Percentiles rank a stretch among this genome's conserved stretches.
Evolutionary conservation across 2,888 invertebrate genomes (phyloP).

Genomic region (Euspilapteryx auroguttella): DNA sequence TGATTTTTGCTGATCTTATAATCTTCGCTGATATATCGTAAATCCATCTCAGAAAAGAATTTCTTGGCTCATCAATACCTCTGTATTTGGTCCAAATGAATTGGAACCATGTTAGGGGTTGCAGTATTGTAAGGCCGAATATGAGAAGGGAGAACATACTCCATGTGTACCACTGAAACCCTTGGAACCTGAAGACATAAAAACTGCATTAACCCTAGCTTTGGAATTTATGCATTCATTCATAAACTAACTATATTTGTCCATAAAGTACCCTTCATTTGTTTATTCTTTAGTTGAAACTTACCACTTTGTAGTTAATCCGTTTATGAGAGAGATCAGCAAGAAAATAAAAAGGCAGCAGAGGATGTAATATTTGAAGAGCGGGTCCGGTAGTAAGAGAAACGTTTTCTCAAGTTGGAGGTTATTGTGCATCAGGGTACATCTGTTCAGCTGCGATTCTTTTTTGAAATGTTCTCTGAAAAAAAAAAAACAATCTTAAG

Average conservation of each 20-base stretch:
- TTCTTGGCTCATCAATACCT: conserved; percentile 58
- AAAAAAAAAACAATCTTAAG: too few species aligned
- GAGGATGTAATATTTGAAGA: conserved; percentile 75
- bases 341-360: conserved; percentile 35
- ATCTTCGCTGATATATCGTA: conserved; percentile 65
- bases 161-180: conserved; percentile 25
- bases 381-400: conserved; percentile 74
- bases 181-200: conserved; percentile 5
- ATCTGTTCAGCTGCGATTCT: conserved; percentile 56
- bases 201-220: neutral
- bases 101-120: conserved; percentile 77
- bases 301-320: conserved; percentile 45
- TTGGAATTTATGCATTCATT: conserved; percentile 1
- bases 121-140: conserved; percentile 41
- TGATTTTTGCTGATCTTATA: conserved; percentile 63
- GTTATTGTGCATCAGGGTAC: conserved; percentile 47
- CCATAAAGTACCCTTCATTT: too few species aligned
- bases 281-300: too few species aligned
- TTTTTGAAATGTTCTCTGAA: conserved; percentile 69
- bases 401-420: conserved; percentile 72
- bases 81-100: conserved; percentile 64
- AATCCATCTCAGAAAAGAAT: conserved; percentile 49
- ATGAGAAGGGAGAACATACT: conserved; percentile 19
- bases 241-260: too few species aligned
- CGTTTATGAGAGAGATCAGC: conserved; percentile 31